Conservation (phyloP, 2,797 vertebrate species). For the Ctenosaura bakeri region DNA sequence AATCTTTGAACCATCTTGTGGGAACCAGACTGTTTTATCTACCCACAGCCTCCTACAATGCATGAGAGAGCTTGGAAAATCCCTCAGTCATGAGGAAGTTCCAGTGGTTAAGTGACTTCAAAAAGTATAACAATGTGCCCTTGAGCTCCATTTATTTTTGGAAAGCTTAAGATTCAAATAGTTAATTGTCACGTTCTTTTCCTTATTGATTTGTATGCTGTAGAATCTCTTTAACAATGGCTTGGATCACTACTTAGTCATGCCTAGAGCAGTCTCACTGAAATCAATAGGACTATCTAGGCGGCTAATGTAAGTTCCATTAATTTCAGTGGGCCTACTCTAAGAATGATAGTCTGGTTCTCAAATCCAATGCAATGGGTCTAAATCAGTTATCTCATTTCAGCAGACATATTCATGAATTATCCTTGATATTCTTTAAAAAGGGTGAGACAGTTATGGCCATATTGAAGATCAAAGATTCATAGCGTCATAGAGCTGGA, state of each 20-base stretch:
- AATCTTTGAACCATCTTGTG: neutral
- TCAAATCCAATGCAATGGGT: neutral
- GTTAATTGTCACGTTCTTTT: neutral
- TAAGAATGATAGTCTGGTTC: neutral
- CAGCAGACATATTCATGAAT: neutral
- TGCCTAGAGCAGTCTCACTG: neutral
- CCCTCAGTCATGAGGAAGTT: slow-evolving; percentile 30
- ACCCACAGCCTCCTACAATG: neutral
- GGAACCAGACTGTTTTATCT: slow-evolving; percentile 20
- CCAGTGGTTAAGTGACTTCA: neutral
- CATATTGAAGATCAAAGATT: too few relatives aligned
- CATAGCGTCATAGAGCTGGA: too few relatives aligned
- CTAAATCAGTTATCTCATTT: neutral
- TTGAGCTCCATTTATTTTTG: neutral
- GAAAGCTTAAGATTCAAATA: neutral
- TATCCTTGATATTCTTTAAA: neutral
- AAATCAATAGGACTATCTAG: neutral
- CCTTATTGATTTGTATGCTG: neutral
- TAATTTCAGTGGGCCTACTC: neutral
- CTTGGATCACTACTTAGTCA: neutral
- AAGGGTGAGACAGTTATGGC: neutral
- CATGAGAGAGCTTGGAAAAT: slow-evolving; percentile 12
- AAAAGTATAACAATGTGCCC: neutral
- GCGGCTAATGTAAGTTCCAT: neutral
- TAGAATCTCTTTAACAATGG: neutral